A percentile compares a stretch with the other conserved stretches of the same genome.
Conservation (phyloP, 1,140 invertebrate genomes). For the Pentalonia nigronervosa region DNA sequence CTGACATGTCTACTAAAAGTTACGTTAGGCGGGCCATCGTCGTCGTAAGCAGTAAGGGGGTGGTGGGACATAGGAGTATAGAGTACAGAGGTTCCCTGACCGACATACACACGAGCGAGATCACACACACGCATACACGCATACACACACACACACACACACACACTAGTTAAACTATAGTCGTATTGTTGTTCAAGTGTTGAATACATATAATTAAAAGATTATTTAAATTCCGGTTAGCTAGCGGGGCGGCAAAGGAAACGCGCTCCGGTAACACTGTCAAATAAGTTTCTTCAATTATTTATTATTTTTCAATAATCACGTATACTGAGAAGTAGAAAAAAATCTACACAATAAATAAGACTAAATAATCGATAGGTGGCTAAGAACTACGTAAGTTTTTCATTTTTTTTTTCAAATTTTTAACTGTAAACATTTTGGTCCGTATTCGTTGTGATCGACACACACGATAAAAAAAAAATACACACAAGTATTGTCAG, state of each 20-base stretch:
- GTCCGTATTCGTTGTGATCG: conserved; percentile 46
- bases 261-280: conserved; percentile 50
- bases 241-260: conserved; percentile 32
- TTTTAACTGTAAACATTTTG: conserved; percentile 51
- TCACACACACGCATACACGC: neutral
- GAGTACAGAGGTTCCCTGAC: conserved; percentile 15
- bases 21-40: neutral
- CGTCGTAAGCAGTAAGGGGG: neutral
- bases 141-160: neutral
- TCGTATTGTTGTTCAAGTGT: conserved; percentile 28
- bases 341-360: conserved; percentile 58
- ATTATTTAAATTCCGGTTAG: neutral
- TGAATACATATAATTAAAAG: conserved; percentile 21
- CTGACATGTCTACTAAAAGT: conserved; percentile 46
- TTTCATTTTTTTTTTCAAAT: conserved; percentile 25
- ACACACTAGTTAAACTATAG: conserved; percentile 33
- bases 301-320: conserved; percentile 49
- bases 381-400: conserved; percentile 52
- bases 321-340: conserved; percentile 58
- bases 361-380: conserved; percentile 55
- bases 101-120: neutral
- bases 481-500: conserved; percentile 56
- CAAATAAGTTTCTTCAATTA: conserved; percentile 53
- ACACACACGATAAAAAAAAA: conserved; percentile 49
- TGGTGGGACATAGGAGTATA: neutral